Percentiles rank a stretch among this genome's conserved stretches.
These are phyloP conservation scores for Meloidogyne chitwoodi DNA, from an alignment of 1,140 invertebrate genomes.

Conservation along the genomic window DNA sequence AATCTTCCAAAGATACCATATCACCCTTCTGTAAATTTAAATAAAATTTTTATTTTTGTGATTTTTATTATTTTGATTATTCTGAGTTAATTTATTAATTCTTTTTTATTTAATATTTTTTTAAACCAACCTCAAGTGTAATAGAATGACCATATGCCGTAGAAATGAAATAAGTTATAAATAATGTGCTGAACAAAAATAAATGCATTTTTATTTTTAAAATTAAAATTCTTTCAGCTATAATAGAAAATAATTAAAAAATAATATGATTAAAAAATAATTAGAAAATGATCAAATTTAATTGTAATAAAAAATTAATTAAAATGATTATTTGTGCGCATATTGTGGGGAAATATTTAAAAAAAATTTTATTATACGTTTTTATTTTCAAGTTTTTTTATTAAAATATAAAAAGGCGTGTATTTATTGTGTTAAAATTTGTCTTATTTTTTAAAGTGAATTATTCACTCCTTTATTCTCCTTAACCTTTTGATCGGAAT, in stretches of 20 bases:
- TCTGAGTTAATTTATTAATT: too few species aligned
- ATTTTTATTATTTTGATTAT: background rate
- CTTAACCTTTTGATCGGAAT: background rate
- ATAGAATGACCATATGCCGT: background rate
- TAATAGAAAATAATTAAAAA: background rate
- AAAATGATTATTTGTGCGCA: too few species aligned
- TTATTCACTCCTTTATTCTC: background rate
- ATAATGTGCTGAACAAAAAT: background rate
- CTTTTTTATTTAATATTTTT: too few species aligned
- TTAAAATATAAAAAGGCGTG: background rate
- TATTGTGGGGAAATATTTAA: too few species aligned
- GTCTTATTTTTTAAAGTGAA: background rate
- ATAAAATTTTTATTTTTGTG: background rate
- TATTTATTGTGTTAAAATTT: background rate
- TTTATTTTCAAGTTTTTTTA: too few species aligned
- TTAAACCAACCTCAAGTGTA: background rate
- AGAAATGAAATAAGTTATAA: background rate
- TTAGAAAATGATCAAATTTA: too few species aligned
- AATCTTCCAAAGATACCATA: background rate
- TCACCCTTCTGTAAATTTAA: background rate
- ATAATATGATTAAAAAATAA: background rate
- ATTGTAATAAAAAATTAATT: too few species aligned
- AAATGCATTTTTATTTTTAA: background rate
- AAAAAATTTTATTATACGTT: too few species aligned
- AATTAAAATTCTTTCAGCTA: background rate